phyloP scores from a whole-genome alignment of 2,888 invertebrate genomes.

The Callinectes sapidus region DNA sequence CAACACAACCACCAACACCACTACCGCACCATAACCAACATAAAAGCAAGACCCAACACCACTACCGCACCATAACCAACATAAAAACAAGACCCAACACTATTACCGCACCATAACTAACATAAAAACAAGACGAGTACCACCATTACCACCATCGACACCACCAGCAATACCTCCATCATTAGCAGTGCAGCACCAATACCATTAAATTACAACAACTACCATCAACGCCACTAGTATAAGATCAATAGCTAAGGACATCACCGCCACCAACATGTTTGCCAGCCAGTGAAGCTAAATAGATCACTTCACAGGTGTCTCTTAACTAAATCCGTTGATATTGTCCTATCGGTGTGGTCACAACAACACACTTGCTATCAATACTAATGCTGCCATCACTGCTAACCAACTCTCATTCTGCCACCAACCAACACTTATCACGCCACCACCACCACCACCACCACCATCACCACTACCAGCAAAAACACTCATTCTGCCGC shows the following conservation, averaged over 20 bases:
- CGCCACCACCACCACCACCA: neutral
- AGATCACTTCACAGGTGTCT: neutral
- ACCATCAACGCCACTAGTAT: neutral
- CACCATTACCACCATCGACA: neutral
- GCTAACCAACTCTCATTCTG: neutral
- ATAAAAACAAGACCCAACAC: too few species aligned
- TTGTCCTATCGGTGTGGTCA: neutral
- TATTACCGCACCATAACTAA: too few species aligned
- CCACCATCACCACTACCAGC: neutral
- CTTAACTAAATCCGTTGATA: neutral
- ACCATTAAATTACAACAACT: neutral
- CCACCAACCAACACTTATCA: neutral
- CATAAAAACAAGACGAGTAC: neutral
- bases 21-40: too few species aligned
- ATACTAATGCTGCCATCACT: neutral
- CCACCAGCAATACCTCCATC: too few species aligned
- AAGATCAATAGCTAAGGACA: too few species aligned
- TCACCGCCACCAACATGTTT: neutral
- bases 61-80: too few species aligned
- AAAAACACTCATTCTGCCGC: too few species aligned
- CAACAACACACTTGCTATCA: neutral
- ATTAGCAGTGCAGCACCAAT: too few species aligned
- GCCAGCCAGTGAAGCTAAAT: neutral
- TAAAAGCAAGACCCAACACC: neutral
- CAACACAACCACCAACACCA: too few species aligned